phyloP scores from a whole-genome alignment of 2,797 vertebrate species.

The Lacerta agilis region DNA sequence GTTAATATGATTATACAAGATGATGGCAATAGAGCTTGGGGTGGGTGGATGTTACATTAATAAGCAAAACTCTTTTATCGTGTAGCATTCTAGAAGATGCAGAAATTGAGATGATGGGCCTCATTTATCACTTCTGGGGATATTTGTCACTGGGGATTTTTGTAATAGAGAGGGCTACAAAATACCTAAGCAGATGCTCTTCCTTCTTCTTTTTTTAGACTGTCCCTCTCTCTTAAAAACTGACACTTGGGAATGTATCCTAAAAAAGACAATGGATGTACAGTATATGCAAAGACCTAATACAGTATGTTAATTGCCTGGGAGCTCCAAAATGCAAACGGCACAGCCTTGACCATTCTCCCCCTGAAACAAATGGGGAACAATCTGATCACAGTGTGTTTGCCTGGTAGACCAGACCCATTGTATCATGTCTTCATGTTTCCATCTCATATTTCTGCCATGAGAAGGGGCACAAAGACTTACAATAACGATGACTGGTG shows the following conservation, averaged over 20 bases:
- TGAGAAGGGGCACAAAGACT: neutral
- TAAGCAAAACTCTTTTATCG: neutral
- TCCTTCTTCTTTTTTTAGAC: neutral
- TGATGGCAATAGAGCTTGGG: neutral
- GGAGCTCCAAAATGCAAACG: neutral
- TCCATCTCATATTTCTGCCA: neutral
- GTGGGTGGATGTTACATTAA: conserved; percentile 1
- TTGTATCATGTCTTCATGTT: neutral
- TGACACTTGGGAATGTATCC: neutral
- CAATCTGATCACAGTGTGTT: neutral
- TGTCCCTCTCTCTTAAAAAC: neutral
- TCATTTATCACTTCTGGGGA: neutral
- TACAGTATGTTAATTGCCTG: neutral
- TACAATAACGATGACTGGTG: neutral
- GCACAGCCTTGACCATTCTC: neutral
- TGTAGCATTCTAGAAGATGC: neutral
- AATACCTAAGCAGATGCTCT: conserved; percentile 1
- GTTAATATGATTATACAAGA: conserved; percentile 15
- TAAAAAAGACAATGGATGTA: neutral
- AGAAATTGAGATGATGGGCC: conserved; percentile 14
- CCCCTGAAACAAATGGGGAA: neutral
- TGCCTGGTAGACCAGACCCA: neutral
- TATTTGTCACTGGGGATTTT: neutral
- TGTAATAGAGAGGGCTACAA: neutral
- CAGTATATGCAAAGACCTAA: neutral